These are phyloP conservation scores for Eupithecia abbreviata DNA, from an alignment of 2,888 invertebrate species.

Conservation along the genomic window DNA sequence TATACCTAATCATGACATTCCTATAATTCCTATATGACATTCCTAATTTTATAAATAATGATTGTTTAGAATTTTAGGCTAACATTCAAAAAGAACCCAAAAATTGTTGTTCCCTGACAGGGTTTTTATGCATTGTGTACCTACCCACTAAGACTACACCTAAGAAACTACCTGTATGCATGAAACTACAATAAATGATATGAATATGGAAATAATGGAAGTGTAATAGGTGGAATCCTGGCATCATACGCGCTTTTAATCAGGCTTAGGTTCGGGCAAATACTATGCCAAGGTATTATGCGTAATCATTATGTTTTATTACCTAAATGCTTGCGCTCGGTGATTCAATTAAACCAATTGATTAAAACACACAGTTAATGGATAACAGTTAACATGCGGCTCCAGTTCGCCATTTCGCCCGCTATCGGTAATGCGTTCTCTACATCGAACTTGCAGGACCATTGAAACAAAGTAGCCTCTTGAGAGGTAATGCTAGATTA, in stretches of 20 bases:
- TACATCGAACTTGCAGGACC: neutral
- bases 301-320: neutral
- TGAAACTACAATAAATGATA: too few species aligned
- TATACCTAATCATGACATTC: too few species aligned
- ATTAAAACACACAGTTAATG: neutral
- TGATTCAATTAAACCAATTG: neutral
- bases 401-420: neutral
- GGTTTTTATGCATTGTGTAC: too few species aligned
- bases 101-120: too few species aligned
- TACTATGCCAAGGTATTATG: neutral
- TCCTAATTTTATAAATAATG: too few species aligned
- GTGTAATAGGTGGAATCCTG: neutral
- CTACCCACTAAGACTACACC: too few species aligned
- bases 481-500: neutral
- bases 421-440: neutral
- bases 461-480: neutral
- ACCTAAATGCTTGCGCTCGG: neutral
- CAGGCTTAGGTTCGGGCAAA: neutral
- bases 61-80: too few species aligned
- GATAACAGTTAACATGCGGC: neutral
- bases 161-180: too few species aligned
- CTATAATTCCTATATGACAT: too few species aligned
- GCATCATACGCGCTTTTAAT: neutral
- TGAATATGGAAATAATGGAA: too few species aligned
- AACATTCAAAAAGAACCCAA: too few species aligned